Base-by-base conservation (phyloP, 1,140 invertebrate genomes). In the Parasteatoda tepidariorum region DNA sequence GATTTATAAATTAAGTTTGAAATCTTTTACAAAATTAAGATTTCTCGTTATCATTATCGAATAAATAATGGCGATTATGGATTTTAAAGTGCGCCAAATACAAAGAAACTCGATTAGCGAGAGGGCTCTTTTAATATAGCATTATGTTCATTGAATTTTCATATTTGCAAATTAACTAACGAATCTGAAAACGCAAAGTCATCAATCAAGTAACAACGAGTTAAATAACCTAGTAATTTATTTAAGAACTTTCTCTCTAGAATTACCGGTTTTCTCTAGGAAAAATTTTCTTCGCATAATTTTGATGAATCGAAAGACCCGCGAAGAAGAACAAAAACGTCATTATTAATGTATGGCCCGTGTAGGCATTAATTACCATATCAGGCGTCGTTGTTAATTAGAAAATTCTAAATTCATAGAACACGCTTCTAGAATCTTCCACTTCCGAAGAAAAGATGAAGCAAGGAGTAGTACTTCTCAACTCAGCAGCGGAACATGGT, bases 401-500 rank as follows among this genome's bases (percentile, higher is more conserved):
- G 30, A 71, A 55, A 71, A 57, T 57, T 71, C 30, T 31, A 71
- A 71, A 71, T 71, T 71, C 68, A 71, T 71, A 48, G 38, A 57
- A 71, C 54, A 31, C 48, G 41, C 57, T 57, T 57, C 18, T 33
- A 24, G 18, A 30, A n/a, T 11, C 11, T n/a, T 64, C 26, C 22
- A 59, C 24, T 59, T 59, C 18, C n/a, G 13, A n/a, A 9, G 57
- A 59, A 26, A 26, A n/a, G 18, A n/a, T 24, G 57, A 22, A 6
- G 9, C 57, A 59, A 59, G 18, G n/a, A n/a, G n/a, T n/a, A n/a
- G n/a, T n/a, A n/a, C n/a, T 24, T 24, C 2, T n/a, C 24, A 7
- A 28, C 26, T n/a, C 26, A 15, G 28, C 34, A 13, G 38, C 38
- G 38, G 38, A 48, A 18, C 38, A 18, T 64, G 74, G 59, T 76